These are phyloP conservation scores for Drosophila fulvimacula DNA, from an alignment of 2,888 invertebrate genomes.

Conservation along the genomic window DNA sequence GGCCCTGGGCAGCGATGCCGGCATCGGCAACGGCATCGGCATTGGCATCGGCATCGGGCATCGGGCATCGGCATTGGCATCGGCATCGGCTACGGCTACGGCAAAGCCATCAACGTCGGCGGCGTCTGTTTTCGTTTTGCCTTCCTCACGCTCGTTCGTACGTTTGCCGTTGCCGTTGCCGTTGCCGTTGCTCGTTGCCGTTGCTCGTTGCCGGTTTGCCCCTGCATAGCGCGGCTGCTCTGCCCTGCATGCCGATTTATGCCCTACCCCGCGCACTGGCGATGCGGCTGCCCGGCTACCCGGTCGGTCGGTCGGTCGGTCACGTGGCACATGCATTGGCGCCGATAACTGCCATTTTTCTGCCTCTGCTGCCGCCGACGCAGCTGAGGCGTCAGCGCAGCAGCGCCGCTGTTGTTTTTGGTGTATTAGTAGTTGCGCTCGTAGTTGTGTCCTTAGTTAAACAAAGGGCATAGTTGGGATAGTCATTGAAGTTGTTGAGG, in stretches of 20 bases:
- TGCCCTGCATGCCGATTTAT: neutral
- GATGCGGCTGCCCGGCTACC: conserved; percentile 30
- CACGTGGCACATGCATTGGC: conserved; percentile 80
- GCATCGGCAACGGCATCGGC: conserved; percentile 31
- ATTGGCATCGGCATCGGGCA: conserved; percentile 38
- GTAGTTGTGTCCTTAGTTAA: conserved; percentile 60
- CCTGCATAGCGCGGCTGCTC: neutral
- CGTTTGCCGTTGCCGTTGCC: conserved; percentile 39
- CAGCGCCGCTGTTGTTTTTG: conserved; percentile 23
- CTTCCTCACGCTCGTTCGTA: conserved; percentile 44
- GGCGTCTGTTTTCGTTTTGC: conserved; percentile 41
- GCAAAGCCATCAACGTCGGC: conserved; percentile 39
- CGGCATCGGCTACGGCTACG: conserved; percentile 32
- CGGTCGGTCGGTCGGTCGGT: conserved; percentile 79
- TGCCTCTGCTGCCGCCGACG: conserved; percentile 41
- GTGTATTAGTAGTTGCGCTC: conserved; percentile 23
- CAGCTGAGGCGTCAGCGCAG: conserved; percentile 26
- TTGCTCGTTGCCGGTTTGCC: conserved; percentile 16
- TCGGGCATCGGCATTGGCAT: conserved; percentile 33
- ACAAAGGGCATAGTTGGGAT: conserved; percentile 64
- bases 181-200: conserved; percentile 27
- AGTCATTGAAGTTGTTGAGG: conserved; percentile 60
- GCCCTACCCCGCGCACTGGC: conserved; percentile 7
- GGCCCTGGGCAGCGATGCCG: conserved; percentile 60
- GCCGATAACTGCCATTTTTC: conserved; percentile 82